Base-by-base conservation (phyloP, 2,113 vertebrate genomes). In the Capricornis sumatraensis region DNA sequence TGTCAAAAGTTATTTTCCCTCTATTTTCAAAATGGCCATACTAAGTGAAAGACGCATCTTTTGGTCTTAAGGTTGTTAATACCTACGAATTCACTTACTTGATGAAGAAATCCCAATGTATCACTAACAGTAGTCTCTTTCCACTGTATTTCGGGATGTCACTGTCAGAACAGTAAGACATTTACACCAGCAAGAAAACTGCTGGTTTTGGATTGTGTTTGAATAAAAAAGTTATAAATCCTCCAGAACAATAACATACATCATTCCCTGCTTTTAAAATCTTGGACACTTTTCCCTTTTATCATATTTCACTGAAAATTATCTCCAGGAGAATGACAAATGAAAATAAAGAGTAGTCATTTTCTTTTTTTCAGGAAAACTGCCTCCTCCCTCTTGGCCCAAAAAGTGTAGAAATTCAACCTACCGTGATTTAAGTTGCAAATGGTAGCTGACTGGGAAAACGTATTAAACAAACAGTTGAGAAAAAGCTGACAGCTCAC, bases 401-500 rank as follows among this genome's bases (percentile, higher is more conserved):
- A 6, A 21, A 27, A 89, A 90, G 19, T 82, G 7, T 47, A 79
- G 52, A 96, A 94, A 40, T 47, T 74, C 45, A 88, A 62, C 96
- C 97, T 96, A 98, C 96, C 85, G 0, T 52, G 74, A 21, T 5
- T 64, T 81, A 94, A 90, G 36, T 23, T 27, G 60, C 71, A 53
- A 25, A 36, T 15, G n/a, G 81, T n/a, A 52, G 87, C 81, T 28
- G 95, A 91, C 74, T 94, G 81, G 43, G 97, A 95, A 83, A 97
- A 94, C 81, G 84, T 67, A n/a, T n/a, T 92, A 25, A 45, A 12
- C 30, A 98, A 95, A 92, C 94, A 95, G 15, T 82, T 30, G 67
- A 97, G 94, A 74, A 98, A 98, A 67, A 67, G 62, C 19, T 95
- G 81, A 67, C 96, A 97, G 78, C 87, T 97, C 57, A 16, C 60